Evolutionary conservation across 2,888 invertebrate genomes (phyloP).

Genomic region (Hirtodrosophila confusa): DNA sequence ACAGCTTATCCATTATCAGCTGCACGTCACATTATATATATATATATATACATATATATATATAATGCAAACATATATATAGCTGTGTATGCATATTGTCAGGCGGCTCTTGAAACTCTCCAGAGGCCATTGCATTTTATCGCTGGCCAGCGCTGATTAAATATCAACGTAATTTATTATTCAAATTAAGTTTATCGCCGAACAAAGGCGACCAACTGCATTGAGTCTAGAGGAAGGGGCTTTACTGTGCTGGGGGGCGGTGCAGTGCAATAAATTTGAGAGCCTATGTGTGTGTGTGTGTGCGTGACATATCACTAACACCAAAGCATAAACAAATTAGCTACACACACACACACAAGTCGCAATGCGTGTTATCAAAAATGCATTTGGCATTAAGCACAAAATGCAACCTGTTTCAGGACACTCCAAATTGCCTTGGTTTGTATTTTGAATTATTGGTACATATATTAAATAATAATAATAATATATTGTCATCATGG

Average conservation of each 20-base stretch:
- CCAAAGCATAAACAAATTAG: slow-evolving; percentile 59
- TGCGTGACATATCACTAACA: slow-evolving; percentile 53
- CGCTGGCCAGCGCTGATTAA: slow-evolving; percentile 73
- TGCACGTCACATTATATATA: slow-evolving; percentile 49
- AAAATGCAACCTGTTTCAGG: slow-evolving; percentile 30
- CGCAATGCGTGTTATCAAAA: slow-evolving; percentile 58
- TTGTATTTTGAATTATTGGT: no score
- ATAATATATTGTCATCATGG: no score
- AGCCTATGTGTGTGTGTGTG: slow-evolving; percentile 16
- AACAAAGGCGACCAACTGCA: slow-evolving; percentile 62
- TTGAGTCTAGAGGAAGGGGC: slow-evolving; percentile 3
- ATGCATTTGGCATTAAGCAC: slow-evolving; percentile 51
- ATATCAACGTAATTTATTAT: slow-evolving; percentile 77
- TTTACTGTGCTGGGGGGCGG: not conserved
- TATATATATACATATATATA: slow-evolving; percentile 1
- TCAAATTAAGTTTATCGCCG: slow-evolving; percentile 74
- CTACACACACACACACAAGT: slow-evolving; percentile 16
- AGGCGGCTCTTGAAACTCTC: slow-evolving; percentile 30
- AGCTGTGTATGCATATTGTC: slow-evolving; percentile 15
- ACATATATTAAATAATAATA: no score
- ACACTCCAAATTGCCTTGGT: no score
- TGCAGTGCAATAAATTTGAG: slow-evolving; percentile 57
- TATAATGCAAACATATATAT: slow-evolving; percentile 13
- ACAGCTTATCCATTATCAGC: slow-evolving; percentile 68
- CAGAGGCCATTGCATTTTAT: slow-evolving; percentile 71